Evolutionary conservation across 2,113 vertebrate species (phyloP).

Genomic region (Porphyrio hochstetteri): DNA sequence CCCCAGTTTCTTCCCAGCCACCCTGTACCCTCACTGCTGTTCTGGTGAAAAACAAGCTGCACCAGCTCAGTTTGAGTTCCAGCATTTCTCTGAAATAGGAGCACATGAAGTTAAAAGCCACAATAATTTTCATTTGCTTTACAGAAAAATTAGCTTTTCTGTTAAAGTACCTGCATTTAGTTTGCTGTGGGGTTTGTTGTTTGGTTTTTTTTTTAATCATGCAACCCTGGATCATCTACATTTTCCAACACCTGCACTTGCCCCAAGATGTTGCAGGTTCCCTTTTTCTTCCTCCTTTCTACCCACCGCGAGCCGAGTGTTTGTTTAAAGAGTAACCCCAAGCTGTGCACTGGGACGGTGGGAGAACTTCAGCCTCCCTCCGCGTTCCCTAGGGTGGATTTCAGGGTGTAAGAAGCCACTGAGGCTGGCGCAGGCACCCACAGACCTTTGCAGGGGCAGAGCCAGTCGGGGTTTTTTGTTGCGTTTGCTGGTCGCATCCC

Average conservation of each 20-base stretch:
- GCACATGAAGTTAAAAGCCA: neutral
- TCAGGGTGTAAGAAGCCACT: neutral
- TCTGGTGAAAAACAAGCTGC: neutral
- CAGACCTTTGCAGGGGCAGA: neutral
- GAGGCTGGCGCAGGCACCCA: fast-evolving
- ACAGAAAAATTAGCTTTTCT: neutral
- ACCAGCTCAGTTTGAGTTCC: neutral
- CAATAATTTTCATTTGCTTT: neutral
- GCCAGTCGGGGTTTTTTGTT: neutral
- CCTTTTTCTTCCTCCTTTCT: neutral
- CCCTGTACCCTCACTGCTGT: neutral
- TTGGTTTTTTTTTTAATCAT: neutral
- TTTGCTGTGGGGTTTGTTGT: neutral
- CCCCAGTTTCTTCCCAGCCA: neutral
- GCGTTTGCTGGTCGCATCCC: too few relatives aligned
- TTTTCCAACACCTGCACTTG: neutral
- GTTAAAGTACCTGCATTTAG: neutral
- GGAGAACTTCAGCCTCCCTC: neutral
- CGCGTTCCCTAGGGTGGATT: fast-evolving
- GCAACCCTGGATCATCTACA: fast-evolving
- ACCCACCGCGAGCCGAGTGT: fast-evolving
- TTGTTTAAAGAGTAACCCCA: neutral
- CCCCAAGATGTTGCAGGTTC: fast-evolving
- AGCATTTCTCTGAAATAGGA: neutral
- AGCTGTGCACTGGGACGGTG: neutral